Percentiles rank a stretch among this genome's conserved stretches.
Evolutionary conservation across 2,888 invertebrate genomes (phyloP).

Genomic region (Torymus texanus): DNA sequence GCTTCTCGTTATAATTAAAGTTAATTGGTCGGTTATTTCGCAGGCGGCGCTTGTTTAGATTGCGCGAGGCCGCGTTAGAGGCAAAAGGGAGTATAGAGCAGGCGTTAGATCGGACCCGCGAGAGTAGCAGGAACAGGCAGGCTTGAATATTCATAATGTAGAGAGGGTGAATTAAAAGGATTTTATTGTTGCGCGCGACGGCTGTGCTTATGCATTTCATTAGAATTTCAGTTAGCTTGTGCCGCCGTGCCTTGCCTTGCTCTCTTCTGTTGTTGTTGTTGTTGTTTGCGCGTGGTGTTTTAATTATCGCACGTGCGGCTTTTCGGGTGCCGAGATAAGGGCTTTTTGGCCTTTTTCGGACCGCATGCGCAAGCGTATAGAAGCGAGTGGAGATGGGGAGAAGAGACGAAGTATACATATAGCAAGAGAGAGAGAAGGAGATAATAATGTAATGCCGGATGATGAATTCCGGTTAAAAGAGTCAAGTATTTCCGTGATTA

Average conservation of each 20-base stretch:
- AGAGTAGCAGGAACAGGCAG: no score
- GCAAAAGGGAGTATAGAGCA: no score
- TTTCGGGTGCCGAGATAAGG: no score
- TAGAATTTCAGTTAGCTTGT: slow-evolving; percentile 21
- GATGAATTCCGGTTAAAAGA: slow-evolving; percentile 3
- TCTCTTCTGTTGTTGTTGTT: background rate
- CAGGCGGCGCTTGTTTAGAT: no score
- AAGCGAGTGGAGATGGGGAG: no score
- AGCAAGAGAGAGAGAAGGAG: no score
- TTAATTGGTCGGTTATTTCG: slow-evolving; percentile 49
- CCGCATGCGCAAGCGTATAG: no score
- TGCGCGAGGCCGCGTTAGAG: no score
- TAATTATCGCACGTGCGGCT: background rate
- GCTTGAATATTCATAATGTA: slow-evolving; percentile 50
- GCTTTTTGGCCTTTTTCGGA: no score
- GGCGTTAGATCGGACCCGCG: background rate
- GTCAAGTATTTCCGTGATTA: slow-evolving; percentile 30
- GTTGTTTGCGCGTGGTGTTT: background rate
- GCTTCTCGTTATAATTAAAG: slow-evolving; percentile 54
- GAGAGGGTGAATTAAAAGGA: slow-evolving; percentile 43
- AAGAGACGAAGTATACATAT: no score
- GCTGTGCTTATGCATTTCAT: slow-evolving; percentile 16
- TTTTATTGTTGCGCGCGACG: slow-evolving; percentile 48
- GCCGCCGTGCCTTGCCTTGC: background rate
- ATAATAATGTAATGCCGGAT: background rate